phyloP scores from a whole-genome alignment of 1,140 invertebrate species.

The Aphaenogaster rudis region DNA sequence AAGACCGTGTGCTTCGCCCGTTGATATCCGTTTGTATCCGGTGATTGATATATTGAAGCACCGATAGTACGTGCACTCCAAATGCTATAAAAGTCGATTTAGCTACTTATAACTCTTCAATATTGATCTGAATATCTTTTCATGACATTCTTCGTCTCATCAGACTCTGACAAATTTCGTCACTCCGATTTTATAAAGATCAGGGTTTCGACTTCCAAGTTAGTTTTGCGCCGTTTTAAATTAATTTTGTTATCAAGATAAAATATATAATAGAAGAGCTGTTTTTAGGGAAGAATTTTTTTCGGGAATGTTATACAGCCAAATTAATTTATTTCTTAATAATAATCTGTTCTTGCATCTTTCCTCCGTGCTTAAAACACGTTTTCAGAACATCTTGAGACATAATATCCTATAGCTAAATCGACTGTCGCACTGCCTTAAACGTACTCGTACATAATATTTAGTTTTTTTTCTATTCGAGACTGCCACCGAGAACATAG shows the following conservation, averaged over 20 bases:
- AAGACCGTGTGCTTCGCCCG: neutral
- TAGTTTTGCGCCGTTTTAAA: neutral
- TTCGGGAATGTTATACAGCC: neutral
- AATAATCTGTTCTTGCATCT: neutral
- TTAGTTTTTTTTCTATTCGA: neutral
- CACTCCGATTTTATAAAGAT: neutral
- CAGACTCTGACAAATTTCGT: neutral
- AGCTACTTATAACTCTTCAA: conserved; percentile 14
- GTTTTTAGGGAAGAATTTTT: neutral
- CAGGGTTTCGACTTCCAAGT: neutral
- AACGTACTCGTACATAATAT: neutral
- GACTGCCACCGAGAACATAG: conserved; percentile 46
- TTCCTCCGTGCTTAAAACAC: neutral
- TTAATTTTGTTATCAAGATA: neutral
- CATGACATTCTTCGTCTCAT: neutral
- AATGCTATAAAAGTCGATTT: conserved; percentile 22
- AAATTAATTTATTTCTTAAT: conserved; percentile 8
- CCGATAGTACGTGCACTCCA: neutral
- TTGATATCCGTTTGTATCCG: conserved; percentile 7
- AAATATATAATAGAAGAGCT: neutral
- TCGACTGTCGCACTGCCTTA: neutral
- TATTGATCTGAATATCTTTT: neutral
- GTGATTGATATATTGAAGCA: neutral
- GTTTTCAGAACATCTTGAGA: neutral
- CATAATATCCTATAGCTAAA: conserved; percentile 18